Evolutionary conservation across 2,797 vertebrate genomes (phyloP), one percentile per base, ranked within the genome.

Genomic region (Acomys russatus): DNA sequence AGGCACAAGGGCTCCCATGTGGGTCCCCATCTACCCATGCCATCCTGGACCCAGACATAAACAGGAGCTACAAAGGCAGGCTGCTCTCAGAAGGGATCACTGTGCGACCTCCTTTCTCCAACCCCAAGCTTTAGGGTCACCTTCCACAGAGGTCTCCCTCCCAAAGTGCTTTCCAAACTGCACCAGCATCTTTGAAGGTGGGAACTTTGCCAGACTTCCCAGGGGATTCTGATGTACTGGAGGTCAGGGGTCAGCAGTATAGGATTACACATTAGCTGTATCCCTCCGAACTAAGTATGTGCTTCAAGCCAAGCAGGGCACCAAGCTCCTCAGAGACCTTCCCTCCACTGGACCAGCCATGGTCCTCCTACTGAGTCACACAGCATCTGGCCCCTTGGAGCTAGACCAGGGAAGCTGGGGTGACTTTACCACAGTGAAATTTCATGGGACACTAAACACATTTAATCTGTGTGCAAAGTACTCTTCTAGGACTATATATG

Each of bases 41-140:
- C 30, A 8, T 8, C 30, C 66, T 15, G 11, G 4, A 63, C 76
- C 74, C 33, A 63, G 17, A 51, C 51, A 61, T 25, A 61, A 10
- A 33, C 28, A 33, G 61, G 6, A 23, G 4, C 10, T 10, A 1
- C 0, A 1, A 2, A 30, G 82, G 54, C 14, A 64, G 28, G 59
- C 38, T 2, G 0, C 33, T 18, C 12, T 33, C 44, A 0, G 18
- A 1, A 59, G 17, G 6, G 9, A 17, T 15, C 30, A 12, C n/a
- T 7, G 14, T 9, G 22, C 22, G 22, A 66, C 12, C 38, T 70
- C 54, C 66, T 35, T 64, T 8, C 70, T 64, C 35, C 17, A 14
- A 2, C n/a, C 49, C 49, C 3, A 79, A 79, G 54, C 63, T 70
- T 33, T 0, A 0, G 38, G 68, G 22, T 12, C 64, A 22, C 7